phyloP scores from a whole-genome alignment of 2,113 vertebrate species.

The Aspidoscelis tigris region DNA sequence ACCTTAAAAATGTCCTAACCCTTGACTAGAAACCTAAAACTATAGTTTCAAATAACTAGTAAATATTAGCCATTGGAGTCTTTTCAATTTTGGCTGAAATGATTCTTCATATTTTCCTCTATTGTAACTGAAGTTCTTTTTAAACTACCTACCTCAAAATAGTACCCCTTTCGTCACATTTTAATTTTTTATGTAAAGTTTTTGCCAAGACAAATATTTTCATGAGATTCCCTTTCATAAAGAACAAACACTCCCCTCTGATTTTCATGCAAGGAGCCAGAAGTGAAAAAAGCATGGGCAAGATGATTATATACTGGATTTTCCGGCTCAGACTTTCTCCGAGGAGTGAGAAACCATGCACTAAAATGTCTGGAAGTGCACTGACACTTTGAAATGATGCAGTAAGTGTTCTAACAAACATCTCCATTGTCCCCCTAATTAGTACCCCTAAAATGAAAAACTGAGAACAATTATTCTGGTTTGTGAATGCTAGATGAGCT shows the following conservation, averaged over 20 bases:
- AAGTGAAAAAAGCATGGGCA: not conserved
- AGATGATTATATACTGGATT: conserved; percentile 30
- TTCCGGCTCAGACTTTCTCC: not conserved
- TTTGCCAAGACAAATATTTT: conserved; percentile 21
- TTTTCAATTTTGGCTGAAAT: conserved; percentile 33
- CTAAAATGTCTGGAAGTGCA: conserved; percentile 33
- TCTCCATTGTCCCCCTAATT: conserved; percentile 35
- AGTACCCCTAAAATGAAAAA: conserved; percentile 54
- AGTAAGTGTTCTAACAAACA: not conserved
- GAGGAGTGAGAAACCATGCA: conserved; percentile 21
- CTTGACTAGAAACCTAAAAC: conserved; percentile 1
- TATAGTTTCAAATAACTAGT: conserved; percentile 17
- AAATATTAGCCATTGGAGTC: not conserved
- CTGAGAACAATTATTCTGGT: conserved; percentile 56
- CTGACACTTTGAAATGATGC: conserved; percentile 32
- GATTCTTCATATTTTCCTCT: conserved; percentile 7
- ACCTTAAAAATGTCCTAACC: not conserved
- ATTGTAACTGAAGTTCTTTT: conserved; percentile 15
- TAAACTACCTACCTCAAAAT: not conserved
- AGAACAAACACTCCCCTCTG: conserved; percentile 11
- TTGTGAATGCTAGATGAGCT: conserved; percentile 60
- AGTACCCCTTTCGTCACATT: not conserved
- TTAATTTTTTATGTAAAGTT: conserved; percentile 18
- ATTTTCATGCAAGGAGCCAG: conserved; percentile 32
- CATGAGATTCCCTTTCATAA: conserved; percentile 1